A percentile compares a stretch with the other conserved stretches of the same genome.
phyloP scores from a whole-genome alignment of 2,888 invertebrate genomes.

The Gymnoscelis rufifasciata region DNA sequence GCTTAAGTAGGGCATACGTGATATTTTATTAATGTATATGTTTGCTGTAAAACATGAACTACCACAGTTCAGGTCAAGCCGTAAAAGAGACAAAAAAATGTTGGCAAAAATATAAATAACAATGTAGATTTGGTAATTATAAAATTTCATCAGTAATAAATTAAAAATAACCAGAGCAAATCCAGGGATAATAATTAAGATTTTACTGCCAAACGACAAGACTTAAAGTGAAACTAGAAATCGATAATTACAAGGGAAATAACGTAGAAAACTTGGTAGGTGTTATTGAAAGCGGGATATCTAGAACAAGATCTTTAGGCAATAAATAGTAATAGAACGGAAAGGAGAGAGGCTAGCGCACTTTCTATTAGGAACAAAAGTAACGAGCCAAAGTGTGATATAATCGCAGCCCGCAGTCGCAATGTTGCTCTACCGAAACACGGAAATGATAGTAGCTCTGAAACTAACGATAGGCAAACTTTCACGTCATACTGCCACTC shows the following conservation, averaged over 20 bases:
- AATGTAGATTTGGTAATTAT: too few species aligned
- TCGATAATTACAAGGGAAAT: conserved; percentile 25
- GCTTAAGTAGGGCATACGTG: too few species aligned
- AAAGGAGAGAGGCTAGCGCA: conserved; percentile 61
- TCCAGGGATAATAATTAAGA: neutral
- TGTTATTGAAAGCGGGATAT: conserved; percentile 31
- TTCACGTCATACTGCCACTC: neutral
- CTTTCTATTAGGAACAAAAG: conserved; percentile 69
- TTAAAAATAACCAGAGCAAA: too few species aligned
- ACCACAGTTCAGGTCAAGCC: too few species aligned
- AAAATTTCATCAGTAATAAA: too few species aligned
- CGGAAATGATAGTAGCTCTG: conserved; percentile 3
- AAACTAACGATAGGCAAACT: conserved; percentile 10
- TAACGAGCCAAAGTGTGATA: conserved; percentile 69
- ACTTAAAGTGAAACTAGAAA: conserved; percentile 17
- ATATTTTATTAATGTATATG: too few species aligned
- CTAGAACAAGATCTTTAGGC: conserved; percentile 34
- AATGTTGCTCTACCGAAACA: conserved; percentile 26
- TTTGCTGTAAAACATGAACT: too few species aligned
- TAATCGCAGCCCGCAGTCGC: conserved; percentile 49
- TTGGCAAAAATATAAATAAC: too few species aligned
- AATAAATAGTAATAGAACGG: conserved; percentile 65
- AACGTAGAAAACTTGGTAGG: conserved; percentile 22
- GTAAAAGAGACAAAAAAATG: too few species aligned
- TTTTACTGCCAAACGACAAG: neutral